phyloP scores from a whole-genome alignment of 30 jellyfish, hydroid and myxozoan genomes.

The Aurelia sp. region DNA sequence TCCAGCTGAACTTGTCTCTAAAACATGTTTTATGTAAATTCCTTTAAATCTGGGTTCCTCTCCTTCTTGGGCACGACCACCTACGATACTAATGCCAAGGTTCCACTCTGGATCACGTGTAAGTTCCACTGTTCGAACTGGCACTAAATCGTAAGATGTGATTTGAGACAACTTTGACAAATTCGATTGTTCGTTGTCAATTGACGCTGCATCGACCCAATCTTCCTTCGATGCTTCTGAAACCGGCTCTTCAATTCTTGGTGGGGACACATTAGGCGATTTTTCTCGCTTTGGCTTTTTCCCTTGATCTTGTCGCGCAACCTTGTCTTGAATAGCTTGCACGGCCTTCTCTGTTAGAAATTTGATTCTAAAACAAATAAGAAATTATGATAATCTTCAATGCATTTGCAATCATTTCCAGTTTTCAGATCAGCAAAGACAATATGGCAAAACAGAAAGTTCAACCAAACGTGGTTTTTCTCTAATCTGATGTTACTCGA shows the following conservation, averaged over 20 bases:
- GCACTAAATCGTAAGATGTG: constrained; percentile 27
- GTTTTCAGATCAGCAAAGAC: too few relatives aligned
- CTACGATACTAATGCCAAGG: constrained; percentile 92
- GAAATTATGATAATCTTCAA: neutral
- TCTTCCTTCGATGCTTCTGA: neutral
- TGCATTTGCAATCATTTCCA: neutral
- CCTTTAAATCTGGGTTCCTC: constrained; percentile 81
- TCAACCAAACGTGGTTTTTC: too few relatives aligned
- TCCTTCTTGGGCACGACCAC: constrained; percentile 86
- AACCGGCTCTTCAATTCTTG: constrained; percentile 12
- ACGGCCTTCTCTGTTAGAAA: constrained; percentile 19
- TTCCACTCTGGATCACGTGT: constrained; percentile 81
- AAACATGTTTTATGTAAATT: constrained; percentile 84
- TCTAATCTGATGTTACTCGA: too few relatives aligned
- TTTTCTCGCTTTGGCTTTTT: neutral
- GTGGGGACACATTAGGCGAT: neutral
- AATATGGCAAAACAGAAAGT: too few relatives aligned
- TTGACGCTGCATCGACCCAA: neutral
- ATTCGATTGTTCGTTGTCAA: too few relatives aligned
- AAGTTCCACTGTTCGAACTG: constrained; percentile 77
- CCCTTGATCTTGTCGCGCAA: neutral
- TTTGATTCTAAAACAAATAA: constrained; percentile 2
- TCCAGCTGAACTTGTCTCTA: constrained; percentile 92
- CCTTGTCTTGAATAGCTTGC: neutral
- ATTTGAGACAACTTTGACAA: constrained; percentile 7